phyloP scores from a whole-genome alignment of 2,113 vertebrate species.

The Candoia aspera region DNA sequence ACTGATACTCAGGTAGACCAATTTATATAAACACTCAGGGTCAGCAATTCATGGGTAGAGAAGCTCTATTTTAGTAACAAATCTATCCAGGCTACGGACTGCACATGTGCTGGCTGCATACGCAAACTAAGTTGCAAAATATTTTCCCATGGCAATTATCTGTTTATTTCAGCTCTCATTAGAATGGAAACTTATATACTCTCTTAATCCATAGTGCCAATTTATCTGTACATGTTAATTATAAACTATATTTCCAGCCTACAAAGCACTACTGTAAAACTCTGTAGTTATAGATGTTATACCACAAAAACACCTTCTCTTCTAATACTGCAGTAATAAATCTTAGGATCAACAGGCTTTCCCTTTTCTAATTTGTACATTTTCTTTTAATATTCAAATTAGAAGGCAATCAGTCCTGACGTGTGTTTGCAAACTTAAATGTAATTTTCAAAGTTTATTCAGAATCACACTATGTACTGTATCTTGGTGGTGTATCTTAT shows the following conservation, averaged over 20 bases:
- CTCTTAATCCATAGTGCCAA: background rate
- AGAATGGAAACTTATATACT: background rate
- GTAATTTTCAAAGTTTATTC: background rate
- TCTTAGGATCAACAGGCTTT: background rate
- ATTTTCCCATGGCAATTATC: background rate
- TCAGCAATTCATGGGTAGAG: background rate
- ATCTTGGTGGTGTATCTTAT: background rate
- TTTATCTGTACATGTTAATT: background rate
- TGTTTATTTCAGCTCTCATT: background rate
- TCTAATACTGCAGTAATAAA: background rate
- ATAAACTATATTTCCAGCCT: background rate
- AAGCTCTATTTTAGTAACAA: background rate
- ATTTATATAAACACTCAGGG: background rate
- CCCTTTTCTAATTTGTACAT: background rate
- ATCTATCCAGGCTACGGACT: background rate
- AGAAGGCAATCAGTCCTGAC: background rate
- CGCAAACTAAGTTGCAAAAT: background rate
- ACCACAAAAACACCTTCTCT: background rate
- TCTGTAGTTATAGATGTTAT: background rate
- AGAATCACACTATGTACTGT: background rate
- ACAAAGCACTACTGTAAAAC: background rate
- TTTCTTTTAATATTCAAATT: background rate
- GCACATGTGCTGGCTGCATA: background rate
- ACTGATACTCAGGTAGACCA: background rate
- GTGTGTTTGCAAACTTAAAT: background rate